These are phyloP conservation scores for Elephas maximus DNA, from an alignment of 2,113 vertebrate genomes.

Conservation along the genomic window DNA sequence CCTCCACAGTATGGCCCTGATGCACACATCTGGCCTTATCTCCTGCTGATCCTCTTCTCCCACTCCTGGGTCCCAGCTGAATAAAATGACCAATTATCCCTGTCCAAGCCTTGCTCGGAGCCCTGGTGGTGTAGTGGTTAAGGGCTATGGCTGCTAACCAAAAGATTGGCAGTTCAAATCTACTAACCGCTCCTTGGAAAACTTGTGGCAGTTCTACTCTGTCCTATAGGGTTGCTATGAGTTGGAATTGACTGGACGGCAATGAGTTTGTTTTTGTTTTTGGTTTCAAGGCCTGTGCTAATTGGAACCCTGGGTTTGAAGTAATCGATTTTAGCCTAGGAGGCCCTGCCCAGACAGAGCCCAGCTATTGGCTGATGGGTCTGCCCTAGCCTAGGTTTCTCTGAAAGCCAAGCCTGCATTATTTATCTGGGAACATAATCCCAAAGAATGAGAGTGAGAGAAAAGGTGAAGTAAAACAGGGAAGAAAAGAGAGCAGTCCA, in stretches of 20 bases:
- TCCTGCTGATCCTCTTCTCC: no score
- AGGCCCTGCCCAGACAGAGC: background rate
- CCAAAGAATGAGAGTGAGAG: background rate
- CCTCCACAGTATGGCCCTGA: background rate
- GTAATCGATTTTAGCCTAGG: background rate
- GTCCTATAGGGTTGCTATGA: no score
- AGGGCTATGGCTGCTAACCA: no score
- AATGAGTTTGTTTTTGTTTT: no score
- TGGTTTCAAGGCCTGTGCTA: background rate
- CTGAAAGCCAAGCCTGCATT: background rate
- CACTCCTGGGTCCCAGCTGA: background rate
- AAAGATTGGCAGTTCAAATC: no score
- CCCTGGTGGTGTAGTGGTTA: no score
- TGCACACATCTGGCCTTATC: background rate
- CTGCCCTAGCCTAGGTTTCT: slow-evolving; percentile 34
- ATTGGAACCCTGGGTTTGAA: background rate
- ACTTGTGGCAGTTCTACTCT: no score
- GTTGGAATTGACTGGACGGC: no score
- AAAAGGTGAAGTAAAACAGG: background rate
- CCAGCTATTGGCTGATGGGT: background rate
- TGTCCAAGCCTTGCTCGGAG: background rate
- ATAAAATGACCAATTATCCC: background rate
- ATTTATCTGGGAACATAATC: slow-evolving; percentile 17
- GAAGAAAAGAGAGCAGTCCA: background rate
- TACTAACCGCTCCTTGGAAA: no score